phyloP scores from a whole-genome alignment of 2,797 vertebrate genomes.

The Leptoclinus maculatus region DNA sequence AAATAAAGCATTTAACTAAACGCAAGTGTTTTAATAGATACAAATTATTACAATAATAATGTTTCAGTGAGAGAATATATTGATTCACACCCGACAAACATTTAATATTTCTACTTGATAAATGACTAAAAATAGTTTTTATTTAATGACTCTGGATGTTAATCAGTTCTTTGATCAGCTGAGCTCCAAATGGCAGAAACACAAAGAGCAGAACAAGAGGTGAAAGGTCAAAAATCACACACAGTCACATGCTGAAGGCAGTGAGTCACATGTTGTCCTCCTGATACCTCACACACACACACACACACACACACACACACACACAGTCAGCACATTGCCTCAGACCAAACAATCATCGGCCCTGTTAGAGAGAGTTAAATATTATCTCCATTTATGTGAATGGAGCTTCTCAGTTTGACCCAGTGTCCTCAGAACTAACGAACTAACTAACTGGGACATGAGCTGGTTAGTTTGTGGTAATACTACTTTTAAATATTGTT shows the following conservation, averaged over 20 bases:
- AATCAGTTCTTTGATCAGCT: not conserved
- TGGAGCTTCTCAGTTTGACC: not conserved
- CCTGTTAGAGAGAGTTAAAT: not conserved
- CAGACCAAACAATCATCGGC: conserved; percentile 33
- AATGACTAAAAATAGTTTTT: not conserved
- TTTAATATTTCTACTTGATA: not conserved
- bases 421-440: not conserved
- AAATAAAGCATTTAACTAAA: not conserved
- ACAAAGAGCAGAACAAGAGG: conserved; percentile 39
- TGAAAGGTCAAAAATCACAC: conserved; percentile 50
- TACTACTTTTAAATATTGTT: not conserved
- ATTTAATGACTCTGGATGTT: not conserved
- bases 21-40: too few species aligned
- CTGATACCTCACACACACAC: conserved; percentile 39
- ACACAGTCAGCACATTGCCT: conserved; percentile 32
- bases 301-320: conserved; percentile 10
- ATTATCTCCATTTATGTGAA: not conserved
- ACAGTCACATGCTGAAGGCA: conserved; percentile 47
- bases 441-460: not conserved
- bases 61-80: not conserved
- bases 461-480: not conserved
- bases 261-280: conserved; percentile 57
- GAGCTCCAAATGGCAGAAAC: not conserved
- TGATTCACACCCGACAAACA: too few species aligned
- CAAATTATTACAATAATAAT: not conserved